These are phyloP conservation scores for Sinhomidia bicolor DNA, from an alignment of 2,888 invertebrate genomes.

Conservation along the genomic window DNA sequence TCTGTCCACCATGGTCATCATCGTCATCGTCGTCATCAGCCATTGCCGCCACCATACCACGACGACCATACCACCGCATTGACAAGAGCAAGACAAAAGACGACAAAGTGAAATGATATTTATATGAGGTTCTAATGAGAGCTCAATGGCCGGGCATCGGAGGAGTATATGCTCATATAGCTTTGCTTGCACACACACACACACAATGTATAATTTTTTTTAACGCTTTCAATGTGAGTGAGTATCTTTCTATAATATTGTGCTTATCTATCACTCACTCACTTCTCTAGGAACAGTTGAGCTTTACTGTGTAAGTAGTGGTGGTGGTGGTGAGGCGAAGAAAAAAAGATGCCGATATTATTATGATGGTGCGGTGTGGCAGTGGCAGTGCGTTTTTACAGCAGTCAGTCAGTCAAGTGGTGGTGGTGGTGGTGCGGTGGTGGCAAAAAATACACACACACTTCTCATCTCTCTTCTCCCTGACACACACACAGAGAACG, in stretches of 20 bases:
- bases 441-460: slow-evolving; percentile 28
- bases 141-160: slow-evolving; percentile 77
- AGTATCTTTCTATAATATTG: slow-evolving; percentile 12
- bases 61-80: slow-evolving; percentile 51
- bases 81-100: slow-evolving; percentile 66
- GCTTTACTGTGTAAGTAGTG: not conserved
- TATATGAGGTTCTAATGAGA: slow-evolving; percentile 74
- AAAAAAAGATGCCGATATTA: slow-evolving; percentile 47
- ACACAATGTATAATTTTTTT: slow-evolving; percentile 32
- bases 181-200: slow-evolving; percentile 64
- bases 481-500: not conserved
- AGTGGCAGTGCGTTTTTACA: slow-evolving; percentile 48
- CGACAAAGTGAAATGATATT: slow-evolving; percentile 68
- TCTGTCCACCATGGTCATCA: slow-evolving; percentile 2
- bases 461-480: not conserved
- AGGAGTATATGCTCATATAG: too few relatives aligned
- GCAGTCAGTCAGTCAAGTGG: slow-evolving; percentile 53
- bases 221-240: slow-evolving; percentile 1
- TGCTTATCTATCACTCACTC: slow-evolving; percentile 34
- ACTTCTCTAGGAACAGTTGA: not conserved
- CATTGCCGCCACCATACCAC: not conserved
- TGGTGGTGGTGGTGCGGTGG: slow-evolving; percentile 29
- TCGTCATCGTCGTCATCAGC: not conserved
- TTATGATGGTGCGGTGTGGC: slow-evolving; percentile 31
- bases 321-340: not conserved